Conservation (phyloP, 2,888 invertebrate genomes). For the Anagyrus pseudococci region DNA sequence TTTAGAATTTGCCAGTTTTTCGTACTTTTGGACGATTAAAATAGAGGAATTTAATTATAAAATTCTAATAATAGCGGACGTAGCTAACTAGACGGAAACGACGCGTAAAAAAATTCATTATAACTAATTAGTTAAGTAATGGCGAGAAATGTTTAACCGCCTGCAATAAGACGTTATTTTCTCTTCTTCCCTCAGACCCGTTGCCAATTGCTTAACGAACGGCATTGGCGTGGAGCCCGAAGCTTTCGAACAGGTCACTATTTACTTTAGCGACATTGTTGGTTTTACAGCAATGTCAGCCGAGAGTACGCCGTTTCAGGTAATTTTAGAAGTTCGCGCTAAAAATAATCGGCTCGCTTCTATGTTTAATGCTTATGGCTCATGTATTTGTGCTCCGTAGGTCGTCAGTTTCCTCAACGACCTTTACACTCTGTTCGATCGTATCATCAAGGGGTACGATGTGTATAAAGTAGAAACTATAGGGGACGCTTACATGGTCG, state of each 20-base stretch:
- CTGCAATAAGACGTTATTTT: conserved; percentile 22
- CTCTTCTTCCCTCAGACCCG: conserved; percentile 69
- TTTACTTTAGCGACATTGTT: conserved; percentile 97
- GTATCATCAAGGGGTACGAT: conserved; percentile 95
- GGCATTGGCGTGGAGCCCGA: conserved; percentile 93
- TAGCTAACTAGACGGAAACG: too few relatives aligned
- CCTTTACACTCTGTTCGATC: conserved; percentile 95
- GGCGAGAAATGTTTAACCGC: not conserved
- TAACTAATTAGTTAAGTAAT: conserved; percentile 4
- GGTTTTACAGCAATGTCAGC: conserved; percentile 96
- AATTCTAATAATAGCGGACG: too few relatives aligned
- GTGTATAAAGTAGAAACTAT: conserved; percentile 98
- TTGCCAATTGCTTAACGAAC: conserved; percentile 84
- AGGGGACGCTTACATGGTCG: conserved; percentile 83
- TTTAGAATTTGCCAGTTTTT: too few relatives aligned
- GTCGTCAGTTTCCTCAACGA: conserved; percentile 97
- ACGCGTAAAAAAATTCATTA: too few relatives aligned
- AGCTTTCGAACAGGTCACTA: conserved; percentile 91
- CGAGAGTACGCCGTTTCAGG: conserved; percentile 90
- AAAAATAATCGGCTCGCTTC: not conserved
- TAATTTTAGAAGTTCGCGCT: conserved; percentile 47
- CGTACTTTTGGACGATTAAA: too few relatives aligned
- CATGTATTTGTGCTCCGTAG: conserved; percentile 58
- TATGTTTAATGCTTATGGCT: not conserved
- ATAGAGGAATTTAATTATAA: too few relatives aligned